Percentiles rank a stretch among this genome's conserved stretches.
phyloP scores from a whole-genome alignment of 2,888 invertebrate genomes.

The Subacronicta megacephala region DNA sequence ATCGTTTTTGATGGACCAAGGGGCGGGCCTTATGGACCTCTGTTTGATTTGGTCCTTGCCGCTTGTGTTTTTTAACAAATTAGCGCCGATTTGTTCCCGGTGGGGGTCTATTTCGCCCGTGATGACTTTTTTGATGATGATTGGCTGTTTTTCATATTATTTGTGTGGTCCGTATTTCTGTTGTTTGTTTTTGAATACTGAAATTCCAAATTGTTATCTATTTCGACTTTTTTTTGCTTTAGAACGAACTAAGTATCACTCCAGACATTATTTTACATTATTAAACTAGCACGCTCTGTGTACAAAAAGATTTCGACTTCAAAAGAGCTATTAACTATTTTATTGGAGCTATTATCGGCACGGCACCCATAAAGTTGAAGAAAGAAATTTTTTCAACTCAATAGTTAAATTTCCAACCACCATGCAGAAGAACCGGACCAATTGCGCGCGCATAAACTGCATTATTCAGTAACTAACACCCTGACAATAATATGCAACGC shows the following conservation, averaged over 20 bases:
- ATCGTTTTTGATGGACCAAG: conserved; percentile 52
- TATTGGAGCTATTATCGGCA: no score
- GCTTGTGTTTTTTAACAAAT: conserved; percentile 76
- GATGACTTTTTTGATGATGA: conserved; percentile 67
- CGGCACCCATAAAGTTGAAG: no score
- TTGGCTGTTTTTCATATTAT: conserved; percentile 62
- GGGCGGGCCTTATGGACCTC: conserved; percentile 62
- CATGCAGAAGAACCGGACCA: conserved; percentile 8
- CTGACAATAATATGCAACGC: conserved; percentile 25
- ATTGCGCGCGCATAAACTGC: conserved; percentile 17
- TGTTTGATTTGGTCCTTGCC: conserved; percentile 69
- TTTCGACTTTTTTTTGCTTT: no score
- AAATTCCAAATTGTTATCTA: conserved; percentile 10
- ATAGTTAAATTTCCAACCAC: conserved; percentile 6
- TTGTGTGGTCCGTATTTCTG: conserved; percentile 67
- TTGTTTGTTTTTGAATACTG: conserved; percentile 48
- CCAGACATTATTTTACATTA: neutral
- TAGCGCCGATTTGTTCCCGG: conserved; percentile 71
- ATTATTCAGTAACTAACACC: conserved; percentile 16
- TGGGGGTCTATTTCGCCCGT: conserved; percentile 58
- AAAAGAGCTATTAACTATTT: no score
- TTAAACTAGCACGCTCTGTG: neutral
- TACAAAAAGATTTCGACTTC: no score
- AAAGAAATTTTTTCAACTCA: neutral
- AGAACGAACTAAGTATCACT: neutral